Evolutionary conservation across 2,888 invertebrate species (phyloP), one percentile per base, ranked within the genome.

Genomic region (Nipponacmea schrenckii): DNA sequence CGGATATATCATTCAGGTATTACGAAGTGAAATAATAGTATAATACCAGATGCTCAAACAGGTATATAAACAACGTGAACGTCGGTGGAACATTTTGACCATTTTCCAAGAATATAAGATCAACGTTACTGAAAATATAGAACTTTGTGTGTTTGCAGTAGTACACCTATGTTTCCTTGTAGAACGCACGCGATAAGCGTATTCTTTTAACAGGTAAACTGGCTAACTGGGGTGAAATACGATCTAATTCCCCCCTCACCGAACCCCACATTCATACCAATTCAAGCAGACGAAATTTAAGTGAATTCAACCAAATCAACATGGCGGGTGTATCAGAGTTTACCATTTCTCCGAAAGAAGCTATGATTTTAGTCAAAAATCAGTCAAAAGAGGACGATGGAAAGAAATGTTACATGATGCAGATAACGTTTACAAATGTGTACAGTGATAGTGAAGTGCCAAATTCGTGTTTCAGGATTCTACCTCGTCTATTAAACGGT

Each of bases 401-500:
- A 50, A 77, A 79, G 31, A 75, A 75, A 27, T 85, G 86, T 67
- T 85, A 78, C 78, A 70, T 85, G n/a, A 71, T 86, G 4, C 83
- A 84, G 48, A 71, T 86, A 1, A 81, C 79, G n/a, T 80, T 85
- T 48, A 80, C 78, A 15, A 78, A 84, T 0, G 80, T 86, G 27
- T 86, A 85, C 71, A 80, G 81, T 65, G 83, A 83, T 63, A 79
- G 79, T 1, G 79, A 80, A 39, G 79, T 86, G 64, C 84, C 86
- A 0, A 80, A 81, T 46, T 77, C 82, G 8, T 80, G 81, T 67
- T 81, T 81, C 74, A 84, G 84, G 74, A 84, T 84, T 66, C 76
- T 86, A 5, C 86, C 86, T 4, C 77, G 86, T 20, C 77, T 86
- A 14, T 79, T 86, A 26, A 86, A 86, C 70, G 86, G 85, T 17